These are phyloP conservation scores for Watersipora subatra DNA, from an alignment of 1,140 invertebrate genomes.

Conservation along the genomic window DNA sequence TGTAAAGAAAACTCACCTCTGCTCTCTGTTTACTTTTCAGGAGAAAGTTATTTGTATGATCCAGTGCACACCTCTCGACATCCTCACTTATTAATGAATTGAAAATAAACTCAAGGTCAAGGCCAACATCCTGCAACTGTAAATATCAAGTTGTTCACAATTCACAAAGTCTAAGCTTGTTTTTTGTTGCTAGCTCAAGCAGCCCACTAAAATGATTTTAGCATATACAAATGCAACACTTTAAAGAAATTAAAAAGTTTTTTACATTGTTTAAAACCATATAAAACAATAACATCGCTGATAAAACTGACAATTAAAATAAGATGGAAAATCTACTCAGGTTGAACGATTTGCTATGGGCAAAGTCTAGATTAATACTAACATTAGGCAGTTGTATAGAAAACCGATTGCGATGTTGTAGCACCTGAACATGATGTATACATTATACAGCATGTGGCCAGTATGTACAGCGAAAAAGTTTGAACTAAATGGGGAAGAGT, in stretches of 20 bases:
- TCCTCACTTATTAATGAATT: conserved; percentile 60
- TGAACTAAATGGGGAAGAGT: too few relatives aligned
- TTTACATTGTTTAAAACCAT: not conserved
- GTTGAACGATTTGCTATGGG: too few relatives aligned
- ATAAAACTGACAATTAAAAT: too few relatives aligned
- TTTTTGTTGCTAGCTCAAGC: not conserved
- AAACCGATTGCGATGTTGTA: too few relatives aligned
- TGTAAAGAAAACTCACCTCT: conserved; percentile 20
- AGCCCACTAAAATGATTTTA: too few relatives aligned
- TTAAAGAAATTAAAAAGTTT: not conserved
- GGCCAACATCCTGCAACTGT: conserved; percentile 54
- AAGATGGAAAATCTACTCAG: too few relatives aligned
- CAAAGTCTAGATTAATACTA: too few relatives aligned
- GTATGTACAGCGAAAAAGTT: too few relatives aligned
- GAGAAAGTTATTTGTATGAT: conserved; percentile 57
- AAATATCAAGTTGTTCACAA: conserved; percentile 7
- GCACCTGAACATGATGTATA: too few relatives aligned
- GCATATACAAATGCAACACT: not conserved
- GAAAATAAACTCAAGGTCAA: conserved; percentile 70
- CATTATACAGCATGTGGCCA: too few relatives aligned
- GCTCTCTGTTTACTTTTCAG: conserved; percentile 58
- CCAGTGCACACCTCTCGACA: conserved; percentile 47
- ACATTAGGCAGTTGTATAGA: too few relatives aligned
- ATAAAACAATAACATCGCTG: too few relatives aligned
- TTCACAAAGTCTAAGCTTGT: not conserved